These are phyloP conservation scores for Lithophane ornitopus DNA, from an alignment of 2,888 invertebrate species.

Conservation along the genomic window DNA sequence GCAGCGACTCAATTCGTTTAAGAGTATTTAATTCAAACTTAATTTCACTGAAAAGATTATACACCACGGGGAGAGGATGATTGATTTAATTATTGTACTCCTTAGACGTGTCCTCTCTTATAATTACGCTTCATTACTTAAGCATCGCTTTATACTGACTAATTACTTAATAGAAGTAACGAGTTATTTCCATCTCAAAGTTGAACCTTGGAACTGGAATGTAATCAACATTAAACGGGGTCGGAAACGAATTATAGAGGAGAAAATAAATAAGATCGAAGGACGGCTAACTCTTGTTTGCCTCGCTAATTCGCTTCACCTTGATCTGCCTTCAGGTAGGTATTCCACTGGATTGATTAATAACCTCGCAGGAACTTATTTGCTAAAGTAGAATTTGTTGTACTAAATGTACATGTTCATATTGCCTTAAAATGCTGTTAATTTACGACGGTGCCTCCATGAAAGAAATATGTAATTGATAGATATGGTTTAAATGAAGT, in stretches of 20 bases:
- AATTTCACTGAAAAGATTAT: constrained; percentile 89
- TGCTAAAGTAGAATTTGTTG: constrained; percentile 40
- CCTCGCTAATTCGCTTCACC: constrained; percentile 64
- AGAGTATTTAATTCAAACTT: constrained; percentile 86
- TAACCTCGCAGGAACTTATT: constrained; percentile 47
- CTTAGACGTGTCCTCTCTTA: constrained; percentile 89
- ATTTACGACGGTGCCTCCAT: neutral
- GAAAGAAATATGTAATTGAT: neutral
- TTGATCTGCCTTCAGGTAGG: constrained; percentile 59
- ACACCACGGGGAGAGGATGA: constrained; percentile 86
- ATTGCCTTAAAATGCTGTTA: constrained; percentile 13
- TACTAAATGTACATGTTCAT: constrained; percentile 10
- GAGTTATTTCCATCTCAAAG: constrained; percentile 89
- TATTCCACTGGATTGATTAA: constrained; percentile 66
- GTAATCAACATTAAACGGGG: constrained; percentile 87
- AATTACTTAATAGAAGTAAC: constrained; percentile 91
- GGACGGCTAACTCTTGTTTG: constrained; percentile 68
- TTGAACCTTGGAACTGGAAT: constrained; percentile 81
- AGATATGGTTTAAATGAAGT: neutral
- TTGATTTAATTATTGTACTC: constrained; percentile 90
- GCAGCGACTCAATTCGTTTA: constrained; percentile 78
- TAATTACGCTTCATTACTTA: constrained; percentile 90
- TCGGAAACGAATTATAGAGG: constrained; percentile 81
- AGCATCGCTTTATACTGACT: constrained; percentile 89
- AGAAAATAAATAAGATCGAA: constrained; percentile 83